Percentiles rank a stretch among this genome's conserved stretches.
phyloP scores from a whole-genome alignment of 2,113 vertebrate genomes.

The Lagopus leucura region DNA sequence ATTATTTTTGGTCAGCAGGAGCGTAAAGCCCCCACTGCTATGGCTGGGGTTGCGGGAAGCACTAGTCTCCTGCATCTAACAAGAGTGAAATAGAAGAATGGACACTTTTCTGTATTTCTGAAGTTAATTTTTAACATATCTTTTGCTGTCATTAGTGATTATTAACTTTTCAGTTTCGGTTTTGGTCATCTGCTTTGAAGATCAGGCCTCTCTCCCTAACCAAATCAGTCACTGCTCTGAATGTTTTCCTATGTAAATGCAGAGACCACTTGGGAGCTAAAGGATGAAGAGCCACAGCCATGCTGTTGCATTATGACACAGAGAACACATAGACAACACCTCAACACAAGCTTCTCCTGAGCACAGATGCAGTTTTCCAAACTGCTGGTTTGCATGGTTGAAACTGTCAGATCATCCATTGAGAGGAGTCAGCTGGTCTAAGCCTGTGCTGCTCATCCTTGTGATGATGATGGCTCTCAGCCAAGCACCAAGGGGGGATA shows the following conservation, averaged over 20 bases:
- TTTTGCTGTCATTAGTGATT: neutral
- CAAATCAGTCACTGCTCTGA: neutral
- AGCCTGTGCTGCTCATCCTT: neutral
- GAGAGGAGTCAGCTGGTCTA: neutral
- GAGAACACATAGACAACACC: neutral
- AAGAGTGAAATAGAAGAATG: neutral
- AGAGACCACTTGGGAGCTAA: neutral
- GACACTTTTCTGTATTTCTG: neutral
- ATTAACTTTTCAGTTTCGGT: neutral
- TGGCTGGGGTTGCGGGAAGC: neutral
- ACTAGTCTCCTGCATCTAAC: neutral
- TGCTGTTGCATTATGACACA: rapidly evolving
- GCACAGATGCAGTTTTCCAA: neutral
- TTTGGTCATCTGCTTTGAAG: neutral
- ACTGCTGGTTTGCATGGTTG: neutral
- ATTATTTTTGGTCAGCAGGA: neutral
- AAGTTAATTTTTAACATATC: neutral
- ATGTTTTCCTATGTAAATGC: neutral
- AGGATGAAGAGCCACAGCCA: rapidly evolving
- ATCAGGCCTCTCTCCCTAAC: neutral
- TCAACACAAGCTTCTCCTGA: neutral
- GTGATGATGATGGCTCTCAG: neutral
- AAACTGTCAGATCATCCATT: neutral
- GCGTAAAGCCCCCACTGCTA: neutral
- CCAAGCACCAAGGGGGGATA: neutral